These are phyloP conservation scores for Turdus rufiventris DNA, from an alignment of 2,113 vertebrate genomes.

Conservation along the genomic window DNA sequence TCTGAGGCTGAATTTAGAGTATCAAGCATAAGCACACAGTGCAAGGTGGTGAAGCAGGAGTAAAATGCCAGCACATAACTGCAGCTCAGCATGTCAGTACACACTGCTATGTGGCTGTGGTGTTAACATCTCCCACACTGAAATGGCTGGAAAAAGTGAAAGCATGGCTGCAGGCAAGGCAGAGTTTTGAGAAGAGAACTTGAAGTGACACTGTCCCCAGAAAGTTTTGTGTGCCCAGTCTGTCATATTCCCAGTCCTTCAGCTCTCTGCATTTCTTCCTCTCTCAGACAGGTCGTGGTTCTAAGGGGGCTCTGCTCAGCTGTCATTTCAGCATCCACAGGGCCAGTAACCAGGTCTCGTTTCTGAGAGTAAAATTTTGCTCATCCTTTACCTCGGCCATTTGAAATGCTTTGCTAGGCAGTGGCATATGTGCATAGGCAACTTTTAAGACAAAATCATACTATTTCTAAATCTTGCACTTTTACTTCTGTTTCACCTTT, in stretches of 20 bases:
- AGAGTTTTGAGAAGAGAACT: neutral
- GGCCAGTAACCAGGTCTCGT: neutral
- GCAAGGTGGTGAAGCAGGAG: neutral
- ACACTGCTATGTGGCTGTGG: rapidly evolving
- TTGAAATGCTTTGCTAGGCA: neutral
- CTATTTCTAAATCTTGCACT: neutral
- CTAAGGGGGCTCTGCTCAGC: rapidly evolving
- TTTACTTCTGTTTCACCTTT: neutral
- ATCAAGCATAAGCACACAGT: neutral
- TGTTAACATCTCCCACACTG: neutral
- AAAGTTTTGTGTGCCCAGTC: neutral
- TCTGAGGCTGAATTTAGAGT: neutral
- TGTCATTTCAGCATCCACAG: neutral
- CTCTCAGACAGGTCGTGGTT: neutral
- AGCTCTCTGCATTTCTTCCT: neutral
- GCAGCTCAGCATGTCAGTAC: neutral
- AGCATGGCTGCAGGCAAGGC: neutral
- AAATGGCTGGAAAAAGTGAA: neutral
- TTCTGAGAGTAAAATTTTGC: neutral
- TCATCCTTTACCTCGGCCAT: neutral
- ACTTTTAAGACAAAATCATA: neutral
- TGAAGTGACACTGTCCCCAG: neutral
- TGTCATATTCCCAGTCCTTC: neutral
- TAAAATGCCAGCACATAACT: neutral
- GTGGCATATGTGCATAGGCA: neutral